These are phyloP conservation scores for Verasper variegatus DNA, from an alignment of 2,113 vertebrate species.

Conservation along the genomic window DNA sequence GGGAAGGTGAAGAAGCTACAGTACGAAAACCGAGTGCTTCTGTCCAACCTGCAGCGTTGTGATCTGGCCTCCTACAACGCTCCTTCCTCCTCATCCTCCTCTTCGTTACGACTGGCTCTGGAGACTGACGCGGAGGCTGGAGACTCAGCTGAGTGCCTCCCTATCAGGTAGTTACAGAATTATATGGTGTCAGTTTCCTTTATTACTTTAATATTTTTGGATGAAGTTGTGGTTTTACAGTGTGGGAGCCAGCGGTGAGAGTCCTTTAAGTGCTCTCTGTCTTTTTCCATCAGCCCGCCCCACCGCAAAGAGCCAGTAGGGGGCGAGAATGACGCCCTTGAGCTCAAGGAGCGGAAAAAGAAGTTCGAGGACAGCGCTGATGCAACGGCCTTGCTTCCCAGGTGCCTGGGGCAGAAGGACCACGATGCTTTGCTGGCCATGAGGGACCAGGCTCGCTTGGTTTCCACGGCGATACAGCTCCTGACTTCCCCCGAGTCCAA, in stretches of 20 bases:
- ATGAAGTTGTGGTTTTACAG: not conserved
- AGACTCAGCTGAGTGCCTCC: constrained; percentile 92
- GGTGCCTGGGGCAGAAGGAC: constrained; percentile 85
- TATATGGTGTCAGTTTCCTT: too few relatives aligned
- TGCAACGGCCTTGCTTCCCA: constrained; percentile 33
- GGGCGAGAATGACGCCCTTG: constrained; percentile 75
- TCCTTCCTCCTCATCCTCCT: constrained; percentile 80
- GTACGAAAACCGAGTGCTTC: constrained; percentile 96
- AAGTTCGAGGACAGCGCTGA: constrained; percentile 65
- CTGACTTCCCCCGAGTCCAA: constrained; percentile 90
- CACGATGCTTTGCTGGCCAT: constrained; percentile 87
- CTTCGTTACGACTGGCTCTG: constrained; percentile 84
- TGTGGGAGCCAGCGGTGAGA: not conserved
- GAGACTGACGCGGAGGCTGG: constrained; percentile 93
- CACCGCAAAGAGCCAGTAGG: constrained; percentile 80
- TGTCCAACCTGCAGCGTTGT: constrained; percentile 96
- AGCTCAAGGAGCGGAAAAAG: constrained; percentile 74
- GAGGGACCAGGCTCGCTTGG: constrained; percentile 89
- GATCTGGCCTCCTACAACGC: constrained; percentile 93
- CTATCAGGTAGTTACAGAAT: constrained; percentile 65
- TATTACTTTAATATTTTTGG: not conserved
- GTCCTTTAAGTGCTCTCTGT: not conserved
- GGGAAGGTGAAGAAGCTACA: constrained; percentile 99
- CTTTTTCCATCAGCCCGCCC: constrained; percentile 63
- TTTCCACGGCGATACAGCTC: constrained; percentile 93